Conservation (phyloP, 2,888 invertebrate species). For the Tetrapedia diversipes region DNA sequence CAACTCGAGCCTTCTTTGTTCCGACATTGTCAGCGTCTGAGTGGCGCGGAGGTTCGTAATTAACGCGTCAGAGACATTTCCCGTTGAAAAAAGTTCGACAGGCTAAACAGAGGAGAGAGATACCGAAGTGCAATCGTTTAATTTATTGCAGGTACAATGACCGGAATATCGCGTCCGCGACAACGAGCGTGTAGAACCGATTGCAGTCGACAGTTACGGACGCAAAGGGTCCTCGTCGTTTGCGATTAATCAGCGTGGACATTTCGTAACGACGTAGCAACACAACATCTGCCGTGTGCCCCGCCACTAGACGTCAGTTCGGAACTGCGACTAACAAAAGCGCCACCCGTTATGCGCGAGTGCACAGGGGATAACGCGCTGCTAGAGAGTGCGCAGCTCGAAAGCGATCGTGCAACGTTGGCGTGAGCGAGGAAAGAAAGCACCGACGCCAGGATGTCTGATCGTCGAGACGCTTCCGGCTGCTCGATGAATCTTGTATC, state of each 20-base stretch:
- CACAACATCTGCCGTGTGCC: constrained; percentile 71
- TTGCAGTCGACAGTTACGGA: constrained; percentile 77
- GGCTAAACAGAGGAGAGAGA: not conserved
- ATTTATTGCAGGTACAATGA: constrained; percentile 39
- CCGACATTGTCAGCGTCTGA: not conserved
- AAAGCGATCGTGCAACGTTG: constrained; percentile 36
- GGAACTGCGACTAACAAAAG: constrained; percentile 63
- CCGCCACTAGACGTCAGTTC: constrained; percentile 71
- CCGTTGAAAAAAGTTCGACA: not conserved
- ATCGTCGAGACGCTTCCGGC: constrained; percentile 18
- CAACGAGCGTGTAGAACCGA: constrained; percentile 64
- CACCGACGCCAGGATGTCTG: constrained; percentile 26
- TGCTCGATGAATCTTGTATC: not conserved
- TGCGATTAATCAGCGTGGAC: constrained; percentile 78
- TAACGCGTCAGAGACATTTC: not conserved
- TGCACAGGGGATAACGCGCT: constrained; percentile 23
- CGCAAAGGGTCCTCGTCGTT: constrained; percentile 75
- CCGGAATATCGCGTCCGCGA: constrained; percentile 34
- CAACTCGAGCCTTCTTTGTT: not conserved
- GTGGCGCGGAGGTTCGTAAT: not conserved
- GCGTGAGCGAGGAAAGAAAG: constrained; percentile 1
- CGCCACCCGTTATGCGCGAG: constrained; percentile 60
- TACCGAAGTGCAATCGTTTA: constrained; percentile 24
- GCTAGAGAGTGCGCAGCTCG: not conserved
- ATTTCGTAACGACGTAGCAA: constrained; percentile 76